Evolutionary conservation across 2,797 vertebrate species (phyloP).

Genomic region (Hyperoplus lanceolatus): DNA sequence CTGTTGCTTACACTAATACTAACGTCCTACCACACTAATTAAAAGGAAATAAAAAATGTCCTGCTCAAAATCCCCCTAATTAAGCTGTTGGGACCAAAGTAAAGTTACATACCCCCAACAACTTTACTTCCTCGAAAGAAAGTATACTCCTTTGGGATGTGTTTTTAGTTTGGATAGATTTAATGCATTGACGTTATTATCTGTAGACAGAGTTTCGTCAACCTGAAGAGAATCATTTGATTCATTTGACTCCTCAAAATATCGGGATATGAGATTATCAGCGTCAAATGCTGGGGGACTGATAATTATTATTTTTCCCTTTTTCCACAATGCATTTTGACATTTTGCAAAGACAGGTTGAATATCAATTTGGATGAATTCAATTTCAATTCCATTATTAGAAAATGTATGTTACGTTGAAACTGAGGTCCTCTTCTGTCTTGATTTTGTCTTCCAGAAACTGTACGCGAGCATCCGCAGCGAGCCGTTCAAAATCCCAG

Average conservation of each 20-base stretch:
- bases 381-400: no score
- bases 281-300: neutral
- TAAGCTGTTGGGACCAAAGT: neutral
- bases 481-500: slow-evolving; percentile 95
- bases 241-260: neutral
- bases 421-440: neutral
- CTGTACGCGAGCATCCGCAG: slow-evolving; percentile 94
- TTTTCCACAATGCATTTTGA: no score
- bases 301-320: no score
- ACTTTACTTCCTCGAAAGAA: no score
- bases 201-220: neutral
- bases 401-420: neutral
- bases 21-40: neutral
- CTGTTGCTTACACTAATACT: slow-evolving; percentile 7
- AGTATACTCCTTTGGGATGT: neutral
- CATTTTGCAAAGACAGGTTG: no score
- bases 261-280: neutral
- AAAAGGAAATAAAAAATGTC: no score
- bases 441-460: slow-evolving; percentile 79
- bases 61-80: no score
- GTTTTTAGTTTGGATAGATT: no score
- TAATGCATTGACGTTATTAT: no score
- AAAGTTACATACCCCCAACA: no score
- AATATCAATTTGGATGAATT: no score
- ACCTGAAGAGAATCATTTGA: neutral